Evolutionary conservation across 2,888 invertebrate genomes (phyloP), one percentile per base, ranked within the genome.

Genomic region (Apamea epomidion): DNA sequence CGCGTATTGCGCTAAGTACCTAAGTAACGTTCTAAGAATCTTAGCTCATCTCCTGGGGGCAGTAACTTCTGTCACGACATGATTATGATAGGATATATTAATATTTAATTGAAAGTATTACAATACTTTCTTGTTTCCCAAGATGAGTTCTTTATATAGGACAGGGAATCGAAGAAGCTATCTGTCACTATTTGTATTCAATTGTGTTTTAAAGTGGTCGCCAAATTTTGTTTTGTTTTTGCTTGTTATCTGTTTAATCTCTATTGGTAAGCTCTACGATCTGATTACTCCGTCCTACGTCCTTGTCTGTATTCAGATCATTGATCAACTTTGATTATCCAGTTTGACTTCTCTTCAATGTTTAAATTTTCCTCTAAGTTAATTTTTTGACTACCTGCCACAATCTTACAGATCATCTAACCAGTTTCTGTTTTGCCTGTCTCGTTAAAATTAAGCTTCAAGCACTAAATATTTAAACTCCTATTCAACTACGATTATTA

Each of bases 21-120:
- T 12, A n/a, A 45, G 45, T 25, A 48, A 70, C 58, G 16, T 68
- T 62, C n/a, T 51, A n/a, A 32, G 7, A 70, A 80, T 71, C 45
- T 80, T 72, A 58, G n/a, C 32, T 84, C 60, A 85, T 58, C 37
- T 80, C 45, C 37, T 21, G 64, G 62, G 42, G 54, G 54, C 68
- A 72, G 25, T 45, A 25, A 60, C 37, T 68, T 12, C 25, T 54
- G 25, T 72, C 68, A 62, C 67, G 0, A 80, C 67, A 80, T 16
- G 6, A 5, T 60, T 45, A 62, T 54, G 32, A 69, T 62, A 68
- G 18, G 32, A 64, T 16, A 0, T 45, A 32, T 0, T 18, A 67
- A 32, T n/a, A 69, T 3, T 0, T 29, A 51, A 7, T 76, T n/a
- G 16, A 51, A 21, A 42, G 25, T 37, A 6, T 69, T 37, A 18